phyloP scores from a whole-genome alignment of 2,888 invertebrate species.

The Machimus atricapillus region DNA sequence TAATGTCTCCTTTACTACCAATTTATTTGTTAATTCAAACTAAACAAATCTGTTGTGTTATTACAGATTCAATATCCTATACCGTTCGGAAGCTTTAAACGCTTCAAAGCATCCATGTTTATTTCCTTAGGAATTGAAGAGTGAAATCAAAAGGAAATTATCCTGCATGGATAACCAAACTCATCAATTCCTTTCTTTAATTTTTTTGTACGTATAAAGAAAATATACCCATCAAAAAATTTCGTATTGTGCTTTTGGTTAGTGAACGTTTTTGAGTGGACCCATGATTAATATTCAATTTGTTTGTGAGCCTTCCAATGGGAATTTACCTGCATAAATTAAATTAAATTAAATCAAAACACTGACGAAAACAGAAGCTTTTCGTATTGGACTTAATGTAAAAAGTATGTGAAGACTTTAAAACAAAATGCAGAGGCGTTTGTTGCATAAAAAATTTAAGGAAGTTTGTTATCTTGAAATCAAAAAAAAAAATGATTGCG shows the following conservation, averaged over 20 bases:
- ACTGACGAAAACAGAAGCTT: background rate
- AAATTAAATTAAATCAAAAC: background rate
- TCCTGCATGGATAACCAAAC: background rate
- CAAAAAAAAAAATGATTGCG: too few relatives aligned
- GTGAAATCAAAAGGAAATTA: background rate
- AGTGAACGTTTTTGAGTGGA: background rate
- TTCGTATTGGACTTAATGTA: background rate
- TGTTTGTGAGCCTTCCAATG: background rate
- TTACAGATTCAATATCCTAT: background rate
- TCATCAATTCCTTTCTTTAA: background rate
- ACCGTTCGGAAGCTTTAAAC: background rate
- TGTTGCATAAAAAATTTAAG: background rate
- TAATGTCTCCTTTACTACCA: background rate
- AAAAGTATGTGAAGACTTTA: background rate
- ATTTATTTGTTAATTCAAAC: background rate
- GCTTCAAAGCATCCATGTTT: background rate
- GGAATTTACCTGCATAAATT: background rate
- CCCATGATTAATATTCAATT: background rate
- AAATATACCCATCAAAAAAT: background rate
- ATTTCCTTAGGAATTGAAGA: background rate
- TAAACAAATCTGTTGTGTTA: background rate
- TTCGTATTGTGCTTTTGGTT: background rate
- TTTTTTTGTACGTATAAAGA: background rate
- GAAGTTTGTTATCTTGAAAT: background rate
- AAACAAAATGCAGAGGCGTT: background rate